These are phyloP conservation scores for Atta colombica DNA, from an alignment of 1,140 invertebrate species.

Conservation along the genomic window DNA sequence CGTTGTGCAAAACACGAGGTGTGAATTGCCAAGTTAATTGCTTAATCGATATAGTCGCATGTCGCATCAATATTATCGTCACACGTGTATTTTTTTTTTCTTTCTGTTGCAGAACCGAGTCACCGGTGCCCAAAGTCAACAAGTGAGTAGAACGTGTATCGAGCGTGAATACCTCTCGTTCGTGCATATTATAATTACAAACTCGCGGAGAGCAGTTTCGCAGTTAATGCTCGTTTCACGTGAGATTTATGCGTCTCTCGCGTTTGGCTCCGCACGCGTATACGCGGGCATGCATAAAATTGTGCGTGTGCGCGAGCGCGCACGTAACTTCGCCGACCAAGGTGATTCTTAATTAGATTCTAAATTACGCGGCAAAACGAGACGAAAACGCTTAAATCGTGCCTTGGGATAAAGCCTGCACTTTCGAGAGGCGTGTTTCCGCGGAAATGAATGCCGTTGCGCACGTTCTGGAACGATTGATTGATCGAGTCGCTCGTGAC, in stretches of 20 bases:
- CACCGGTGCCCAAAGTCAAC: constrained; percentile 72
- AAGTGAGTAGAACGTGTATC: constrained; percentile 76
- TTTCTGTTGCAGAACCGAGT: constrained; percentile 76
- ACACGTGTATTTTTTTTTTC: constrained; percentile 38
- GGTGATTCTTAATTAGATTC: constrained; percentile 69
- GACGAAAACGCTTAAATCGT: constrained; percentile 55
- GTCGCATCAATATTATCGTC: constrained; percentile 30
- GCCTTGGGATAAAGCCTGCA: not conserved
- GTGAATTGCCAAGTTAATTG: not conserved
- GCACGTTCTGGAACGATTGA: constrained; percentile 36
- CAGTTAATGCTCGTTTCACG: constrained; percentile 74
- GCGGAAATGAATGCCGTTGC: constrained; percentile 2
- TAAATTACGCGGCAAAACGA: constrained; percentile 64
- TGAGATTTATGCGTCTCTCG: constrained; percentile 71
- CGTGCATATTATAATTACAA: constrained; percentile 61
- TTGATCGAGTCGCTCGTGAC: constrained; percentile 39
- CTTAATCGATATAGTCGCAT: constrained; percentile 25
- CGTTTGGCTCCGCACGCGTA: constrained; percentile 2
- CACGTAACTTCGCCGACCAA: constrained; percentile 1
- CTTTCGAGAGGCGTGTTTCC: constrained; percentile 30
- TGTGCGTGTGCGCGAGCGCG: constrained; percentile 7
- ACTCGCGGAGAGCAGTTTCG: constrained; percentile 64
- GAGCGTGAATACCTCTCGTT: constrained; percentile 23
- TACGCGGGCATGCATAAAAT: constrained; percentile 24
- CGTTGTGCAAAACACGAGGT: not conserved